Evolutionary conservation across 2,797 vertebrate genomes (phyloP), one percentile per base, ranked within the genome.

Genomic region (Champsocephalus gunnari): DNA sequence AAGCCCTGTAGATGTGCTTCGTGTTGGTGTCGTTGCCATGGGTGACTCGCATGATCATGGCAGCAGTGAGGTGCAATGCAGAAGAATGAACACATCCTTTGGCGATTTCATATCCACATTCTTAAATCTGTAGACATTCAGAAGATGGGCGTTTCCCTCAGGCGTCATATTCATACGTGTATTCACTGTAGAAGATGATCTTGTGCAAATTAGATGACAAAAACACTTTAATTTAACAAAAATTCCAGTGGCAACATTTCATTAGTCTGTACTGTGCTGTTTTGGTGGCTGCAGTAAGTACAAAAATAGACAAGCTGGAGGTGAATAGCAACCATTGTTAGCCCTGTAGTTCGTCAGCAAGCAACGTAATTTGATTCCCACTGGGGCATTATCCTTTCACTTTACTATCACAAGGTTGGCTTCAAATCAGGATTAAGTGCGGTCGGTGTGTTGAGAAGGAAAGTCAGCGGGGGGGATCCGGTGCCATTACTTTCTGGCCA

Each of bases 21-120:
- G 4, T 60, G 53, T 80, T 66, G 64, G 47, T 65, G 45, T 48
- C 0, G 73, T 88, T 89, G 67, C 74, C 56, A 79, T 78, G 64
- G 68, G 54, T 88, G 78, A 88, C 75, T 85, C 74, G 47, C 10
- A 43, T 3, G 60, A 45, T 43, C 12, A 14, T 48, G 16, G 41
- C 21, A 24, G 12, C 13, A 24, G 4, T 17, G 34, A 6, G 34
- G 34, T 38, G 34, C 34, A 38, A 38, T 38, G 19, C n/a, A 65
- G 2, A 17, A 12, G 17, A 17, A 43, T 50, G 16, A 7, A 10
- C 19, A 55, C 68, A 21, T 54, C 32, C 0, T 12, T 68, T 32
- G 19, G 21, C 5, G 16, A 66, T 65, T 65, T 4, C 0, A 53
- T 8, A 12, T 66, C 11, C 51, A 32, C 9, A 48, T 3, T 3